Conservation (phyloP, 2,113 vertebrate genomes). For the Pachycephala philippinensis region DNA sequence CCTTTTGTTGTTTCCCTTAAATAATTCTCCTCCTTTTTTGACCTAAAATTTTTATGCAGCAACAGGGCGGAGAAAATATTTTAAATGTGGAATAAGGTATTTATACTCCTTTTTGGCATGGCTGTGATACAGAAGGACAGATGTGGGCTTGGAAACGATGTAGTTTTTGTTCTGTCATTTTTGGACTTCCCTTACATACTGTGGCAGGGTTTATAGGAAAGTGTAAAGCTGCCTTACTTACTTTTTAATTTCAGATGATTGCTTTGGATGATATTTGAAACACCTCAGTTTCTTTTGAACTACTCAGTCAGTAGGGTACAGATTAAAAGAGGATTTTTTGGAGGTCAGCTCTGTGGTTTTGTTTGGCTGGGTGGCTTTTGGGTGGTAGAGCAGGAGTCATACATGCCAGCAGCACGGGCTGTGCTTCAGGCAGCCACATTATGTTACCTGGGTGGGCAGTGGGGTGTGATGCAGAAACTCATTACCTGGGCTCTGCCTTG, state of each 20-base stretch:
- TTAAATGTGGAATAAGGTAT: neutral
- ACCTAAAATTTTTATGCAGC: neutral
- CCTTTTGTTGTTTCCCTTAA: neutral
- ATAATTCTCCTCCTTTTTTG: neutral
- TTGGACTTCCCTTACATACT: neutral
- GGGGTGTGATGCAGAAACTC: neutral
- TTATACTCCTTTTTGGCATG: neutral
- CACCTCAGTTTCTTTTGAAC: neutral
- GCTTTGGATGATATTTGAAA: neutral
- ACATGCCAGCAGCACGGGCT: fast-evolving
- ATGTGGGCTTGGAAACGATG: neutral
- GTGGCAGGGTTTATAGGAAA: neutral
- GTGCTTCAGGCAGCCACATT: neutral
- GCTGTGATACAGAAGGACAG: neutral
- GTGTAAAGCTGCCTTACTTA: neutral
- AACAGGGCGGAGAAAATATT: neutral
- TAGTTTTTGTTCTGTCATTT: constrained; percentile 23
- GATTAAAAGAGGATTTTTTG: neutral
- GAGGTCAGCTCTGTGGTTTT: neutral
- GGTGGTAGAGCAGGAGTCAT: neutral
- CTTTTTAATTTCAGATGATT: constrained; percentile 4
- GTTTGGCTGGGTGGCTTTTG: neutral
- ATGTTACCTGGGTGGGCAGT: neutral
- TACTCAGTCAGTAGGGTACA: fast-evolving
- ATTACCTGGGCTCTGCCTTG: neutral